Percentiles rank a stretch among this genome's conserved stretches.
These are phyloP conservation scores for Thymelicus lineola DNA, from an alignment of 2,888 invertebrate species.

Conservation along the genomic window DNA sequence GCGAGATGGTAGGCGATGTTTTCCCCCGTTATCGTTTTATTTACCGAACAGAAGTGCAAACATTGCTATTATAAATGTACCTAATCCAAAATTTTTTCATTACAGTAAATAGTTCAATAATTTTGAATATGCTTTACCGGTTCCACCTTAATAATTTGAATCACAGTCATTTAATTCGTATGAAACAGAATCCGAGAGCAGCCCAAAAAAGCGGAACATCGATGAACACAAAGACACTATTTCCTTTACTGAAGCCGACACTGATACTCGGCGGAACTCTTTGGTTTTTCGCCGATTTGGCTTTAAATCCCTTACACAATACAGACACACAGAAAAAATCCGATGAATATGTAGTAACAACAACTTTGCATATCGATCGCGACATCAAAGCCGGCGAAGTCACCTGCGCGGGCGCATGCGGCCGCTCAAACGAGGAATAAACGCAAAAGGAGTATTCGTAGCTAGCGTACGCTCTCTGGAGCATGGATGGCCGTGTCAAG, in stretches of 20 bases:
- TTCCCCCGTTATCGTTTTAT: too few species aligned
- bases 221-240: conserved; percentile 3
- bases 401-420: conserved; percentile 65
- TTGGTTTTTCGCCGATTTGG: background rate
- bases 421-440: conserved; percentile 68
- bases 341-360: conserved; percentile 59
- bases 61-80: too few species aligned
- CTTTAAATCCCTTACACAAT: conserved; percentile 8
- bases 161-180: too few species aligned
- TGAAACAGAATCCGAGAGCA: too few species aligned
- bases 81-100: too few species aligned
- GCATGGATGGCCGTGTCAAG: conserved; percentile 43
- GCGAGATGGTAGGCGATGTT: too few species aligned
- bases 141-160: too few species aligned
- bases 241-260: background rate
- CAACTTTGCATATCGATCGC: conserved; percentile 77
- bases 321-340: conserved; percentile 41
- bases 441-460: conserved; percentile 75
- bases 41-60: too few species aligned
- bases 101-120: too few species aligned
- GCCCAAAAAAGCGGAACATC: background rate
- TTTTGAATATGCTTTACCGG: too few species aligned
- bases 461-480: conserved; percentile 54
- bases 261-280: background rate
- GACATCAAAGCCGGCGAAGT: conserved; percentile 64